Conservation (phyloP, 2,888 invertebrate genomes). For the Sminthurinus aureus region DNA sequence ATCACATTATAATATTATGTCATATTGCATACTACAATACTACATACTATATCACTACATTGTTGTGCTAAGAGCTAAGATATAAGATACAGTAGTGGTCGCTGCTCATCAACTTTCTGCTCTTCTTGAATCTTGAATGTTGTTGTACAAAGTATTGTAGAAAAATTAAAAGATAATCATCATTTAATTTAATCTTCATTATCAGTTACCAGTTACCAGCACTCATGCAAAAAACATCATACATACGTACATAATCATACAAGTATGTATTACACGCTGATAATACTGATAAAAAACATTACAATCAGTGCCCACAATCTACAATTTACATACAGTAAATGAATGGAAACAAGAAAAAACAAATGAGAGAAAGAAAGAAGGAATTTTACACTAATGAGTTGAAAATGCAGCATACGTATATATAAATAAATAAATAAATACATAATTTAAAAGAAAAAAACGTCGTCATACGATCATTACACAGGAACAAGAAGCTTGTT, state of each 20-base stretch:
- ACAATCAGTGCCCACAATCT: too few relatives aligned
- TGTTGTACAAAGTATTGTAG: neutral
- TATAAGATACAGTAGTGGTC: neutral
- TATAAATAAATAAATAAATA: too few relatives aligned
- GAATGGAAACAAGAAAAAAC: slow-evolving; percentile 2
- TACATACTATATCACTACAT: neutral
- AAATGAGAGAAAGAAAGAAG: neutral
- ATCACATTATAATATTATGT: too few relatives aligned
- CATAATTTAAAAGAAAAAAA: too few relatives aligned
- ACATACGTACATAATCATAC: too few relatives aligned
- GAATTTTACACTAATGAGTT: neutral
- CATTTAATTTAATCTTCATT: neutral
- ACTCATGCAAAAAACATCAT: neutral
- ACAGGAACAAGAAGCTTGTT: too few relatives aligned
- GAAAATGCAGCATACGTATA: neutral
- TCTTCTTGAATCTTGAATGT: neutral
- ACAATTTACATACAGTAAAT: neutral
- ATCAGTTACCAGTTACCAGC: neutral
- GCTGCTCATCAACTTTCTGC: neutral
- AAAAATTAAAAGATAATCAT: slow-evolving; percentile 4
- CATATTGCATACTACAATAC: too few relatives aligned
- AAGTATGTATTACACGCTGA: too few relatives aligned
- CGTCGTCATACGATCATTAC: too few relatives aligned
- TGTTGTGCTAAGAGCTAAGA: neutral
- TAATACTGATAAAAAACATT: too few relatives aligned